Percentiles rank a stretch among this genome's conserved stretches.
Evolutionary conservation across 2,888 invertebrate species (phyloP).

Genomic region (Octodonta nipae): DNA sequence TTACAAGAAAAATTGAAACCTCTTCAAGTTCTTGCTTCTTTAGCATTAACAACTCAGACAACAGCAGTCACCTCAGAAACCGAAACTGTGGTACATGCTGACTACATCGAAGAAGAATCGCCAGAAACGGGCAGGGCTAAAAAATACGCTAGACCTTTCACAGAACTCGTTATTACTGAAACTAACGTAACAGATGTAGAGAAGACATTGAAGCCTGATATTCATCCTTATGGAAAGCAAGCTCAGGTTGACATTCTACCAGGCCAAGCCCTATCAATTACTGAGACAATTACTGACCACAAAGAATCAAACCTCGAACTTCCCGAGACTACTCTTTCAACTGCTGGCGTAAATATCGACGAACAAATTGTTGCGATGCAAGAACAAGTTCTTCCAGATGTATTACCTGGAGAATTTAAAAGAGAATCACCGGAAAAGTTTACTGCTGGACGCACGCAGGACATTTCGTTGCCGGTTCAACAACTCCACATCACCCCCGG

Average conservation of each 20-base stretch:
- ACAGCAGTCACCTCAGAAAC: conserved; percentile 39
- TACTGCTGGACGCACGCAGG: conserved; percentile 34
- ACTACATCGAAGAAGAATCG: conserved; percentile 33
- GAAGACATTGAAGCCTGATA: conserved; percentile 36
- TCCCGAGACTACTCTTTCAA: conserved; percentile 33
- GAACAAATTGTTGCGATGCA: conserved; percentile 40
- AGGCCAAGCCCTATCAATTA: conserved; percentile 47
- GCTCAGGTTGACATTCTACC: conserved; percentile 41
- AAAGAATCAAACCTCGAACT: conserved; percentile 39
- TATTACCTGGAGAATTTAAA: conserved; percentile 36
- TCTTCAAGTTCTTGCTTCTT: conserved; percentile 30
- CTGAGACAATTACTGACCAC: conserved; percentile 41
- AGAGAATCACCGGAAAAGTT: conserved; percentile 34
- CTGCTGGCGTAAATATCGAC: conserved; percentile 42
- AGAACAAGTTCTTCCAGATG: conserved; percentile 36
- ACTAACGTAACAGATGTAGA: conserved; percentile 42
- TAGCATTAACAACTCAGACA: conserved; percentile 35
- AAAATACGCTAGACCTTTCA: conserved; percentile 35
- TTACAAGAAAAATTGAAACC: conserved; percentile 31
- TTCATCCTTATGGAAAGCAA: conserved; percentile 42
- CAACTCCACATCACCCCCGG: conserved; percentile 36
- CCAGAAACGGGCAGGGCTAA: conserved; percentile 38
- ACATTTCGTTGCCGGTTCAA: conserved; percentile 35
- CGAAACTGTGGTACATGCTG: conserved; percentile 35
- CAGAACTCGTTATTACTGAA: conserved; percentile 42